Base-by-base conservation (phyloP, 2,113 vertebrate species). In the Rhabdomys dilectus region DNA sequence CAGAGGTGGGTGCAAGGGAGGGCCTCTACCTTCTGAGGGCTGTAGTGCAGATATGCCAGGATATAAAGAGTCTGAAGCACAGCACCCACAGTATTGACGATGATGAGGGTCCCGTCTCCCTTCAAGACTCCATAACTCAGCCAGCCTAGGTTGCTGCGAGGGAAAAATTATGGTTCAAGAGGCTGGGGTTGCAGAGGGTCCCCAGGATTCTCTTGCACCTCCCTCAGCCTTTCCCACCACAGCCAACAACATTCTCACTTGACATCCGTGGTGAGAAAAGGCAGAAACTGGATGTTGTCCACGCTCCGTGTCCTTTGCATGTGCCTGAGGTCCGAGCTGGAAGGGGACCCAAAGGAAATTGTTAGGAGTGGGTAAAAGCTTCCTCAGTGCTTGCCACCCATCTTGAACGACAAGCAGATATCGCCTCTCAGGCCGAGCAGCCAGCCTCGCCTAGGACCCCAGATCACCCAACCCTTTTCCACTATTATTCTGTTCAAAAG, bases 241-340 rank as follows among this genome's bases (percentile, higher is more conserved):
- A 78, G 88, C 51, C 21, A 24, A 93, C 19, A 42, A 51, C 81
- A 78, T 58, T 89, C 99, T 98, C 98, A 99, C 99, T 99, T 99
- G 95, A 99, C 97, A 72, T 99, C 99, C 0, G 99, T 99, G 93
- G 99, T 99, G 97, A 99, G 99, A 97, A 99, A 99, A 48, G 99
- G 99, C 80, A 99, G 99, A 96, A 99, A 99, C 98, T 99, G 99
- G 97, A 99, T 98, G 66, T 98, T 99, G 58, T 99, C 99, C 93
- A 99, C 98, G 58, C 99, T 99, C 97, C 98, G 98, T 82, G 98
- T 98, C 3, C 95, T 95, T 93, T 97, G 95, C 99, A 99, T 99
- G 97, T 99, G 99, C 95, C 97, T 99, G 89, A 99, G 98, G 98
- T 99, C 99, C 29, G 98, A 98, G 97, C 99, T 99, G 91, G 73